Evolutionary conservation across 2,888 invertebrate species (phyloP).

Genomic region (Heliconius ethilla): DNA sequence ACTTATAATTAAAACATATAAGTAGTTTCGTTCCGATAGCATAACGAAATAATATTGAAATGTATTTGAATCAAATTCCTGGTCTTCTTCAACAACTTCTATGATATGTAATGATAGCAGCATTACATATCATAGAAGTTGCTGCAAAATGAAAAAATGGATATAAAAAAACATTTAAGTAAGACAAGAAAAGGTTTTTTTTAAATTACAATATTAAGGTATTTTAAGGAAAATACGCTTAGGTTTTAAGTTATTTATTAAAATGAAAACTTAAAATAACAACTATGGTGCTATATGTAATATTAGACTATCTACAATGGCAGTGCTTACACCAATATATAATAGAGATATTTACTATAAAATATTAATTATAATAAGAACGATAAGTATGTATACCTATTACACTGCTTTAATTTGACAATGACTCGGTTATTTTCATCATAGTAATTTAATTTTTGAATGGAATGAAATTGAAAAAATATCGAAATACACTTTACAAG

Average conservation of each 20-base stretch:
- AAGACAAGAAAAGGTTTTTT: neutral
- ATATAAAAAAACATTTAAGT: too few relatives aligned
- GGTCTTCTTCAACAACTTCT: too few relatives aligned
- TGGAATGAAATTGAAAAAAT: neutral
- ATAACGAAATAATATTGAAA: too few relatives aligned
- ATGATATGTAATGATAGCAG: too few relatives aligned
- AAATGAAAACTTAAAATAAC: conserved; percentile 45
- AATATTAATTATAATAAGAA: conserved; percentile 4
- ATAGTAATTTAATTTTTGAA: neutral
- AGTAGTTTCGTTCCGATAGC: too few relatives aligned
- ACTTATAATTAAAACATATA: too few relatives aligned
- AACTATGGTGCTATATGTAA: conserved; percentile 47
- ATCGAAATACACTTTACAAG: neutral
- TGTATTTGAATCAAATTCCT: too few relatives aligned
- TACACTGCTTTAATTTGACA: neutral
- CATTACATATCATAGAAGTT: too few relatives aligned
- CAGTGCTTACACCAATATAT: conserved; percentile 62
- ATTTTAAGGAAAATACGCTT: conserved; percentile 38
- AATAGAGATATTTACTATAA: conserved; percentile 24
- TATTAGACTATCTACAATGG: conserved; percentile 73
- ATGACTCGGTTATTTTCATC: neutral
- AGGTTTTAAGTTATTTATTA: conserved; percentile 60
- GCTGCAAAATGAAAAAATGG: too few relatives aligned
- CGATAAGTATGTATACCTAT: neutral
- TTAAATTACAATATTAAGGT: neutral